Percentiles rank a stretch among this genome's conserved stretches.
These are phyloP conservation scores for Heptranchias perlo DNA, from an alignment of 2,113 vertebrate species.

Conservation along the genomic window DNA sequence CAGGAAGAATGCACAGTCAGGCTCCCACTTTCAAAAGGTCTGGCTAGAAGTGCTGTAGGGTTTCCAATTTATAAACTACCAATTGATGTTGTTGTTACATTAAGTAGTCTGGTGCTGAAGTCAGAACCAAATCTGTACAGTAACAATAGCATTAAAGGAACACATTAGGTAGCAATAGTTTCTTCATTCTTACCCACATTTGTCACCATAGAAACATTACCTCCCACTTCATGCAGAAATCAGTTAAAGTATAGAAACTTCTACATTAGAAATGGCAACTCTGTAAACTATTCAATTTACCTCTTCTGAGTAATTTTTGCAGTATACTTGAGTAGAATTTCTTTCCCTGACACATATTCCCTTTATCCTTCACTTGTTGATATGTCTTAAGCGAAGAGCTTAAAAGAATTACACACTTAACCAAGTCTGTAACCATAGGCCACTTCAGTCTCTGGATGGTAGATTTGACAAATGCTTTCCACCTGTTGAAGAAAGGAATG, in stretches of 20 bases:
- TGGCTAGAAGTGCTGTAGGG: not conserved
- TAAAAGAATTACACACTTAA: not conserved
- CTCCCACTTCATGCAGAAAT: not conserved
- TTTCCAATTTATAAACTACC: not conserved
- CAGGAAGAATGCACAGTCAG: not conserved
- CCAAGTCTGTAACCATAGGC: not conserved
- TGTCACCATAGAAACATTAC: not conserved
- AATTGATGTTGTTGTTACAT: no score
- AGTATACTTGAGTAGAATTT: not conserved
- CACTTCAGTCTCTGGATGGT: not conserved
- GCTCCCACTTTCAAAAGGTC: not conserved
- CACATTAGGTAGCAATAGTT: not conserved
- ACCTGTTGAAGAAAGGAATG: conserved; percentile 59
- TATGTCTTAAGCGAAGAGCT: not conserved
- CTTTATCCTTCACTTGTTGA: not conserved
- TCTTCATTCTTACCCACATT: not conserved
- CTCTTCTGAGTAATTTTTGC: not conserved
- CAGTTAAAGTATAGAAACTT: not conserved
- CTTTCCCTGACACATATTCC: not conserved
- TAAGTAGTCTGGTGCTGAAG: not conserved
- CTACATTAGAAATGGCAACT: not conserved
- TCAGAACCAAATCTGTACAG: not conserved
- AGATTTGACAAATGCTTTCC: conserved; percentile 46
- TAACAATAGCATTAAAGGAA: not conserved
- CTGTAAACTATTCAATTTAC: not conserved